phyloP scores from a whole-genome alignment of 2,113 vertebrate species.

The Steatornis caripensis region DNA sequence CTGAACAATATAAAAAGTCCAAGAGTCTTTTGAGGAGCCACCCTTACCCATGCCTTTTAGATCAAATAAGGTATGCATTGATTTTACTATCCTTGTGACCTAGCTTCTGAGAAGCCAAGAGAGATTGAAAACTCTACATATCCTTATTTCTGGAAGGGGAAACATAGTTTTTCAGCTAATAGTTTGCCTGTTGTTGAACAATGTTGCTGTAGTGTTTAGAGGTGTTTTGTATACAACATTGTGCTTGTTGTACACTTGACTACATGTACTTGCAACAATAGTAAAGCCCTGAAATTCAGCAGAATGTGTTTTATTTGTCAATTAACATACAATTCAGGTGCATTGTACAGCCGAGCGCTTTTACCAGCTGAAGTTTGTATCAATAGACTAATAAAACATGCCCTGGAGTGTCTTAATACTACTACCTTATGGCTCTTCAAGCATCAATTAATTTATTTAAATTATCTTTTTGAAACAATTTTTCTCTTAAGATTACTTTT shows the following conservation, averaged over 20 bases:
- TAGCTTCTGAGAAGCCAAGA: neutral
- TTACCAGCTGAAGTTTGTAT: neutral
- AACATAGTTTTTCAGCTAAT: neutral
- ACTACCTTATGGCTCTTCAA: neutral
- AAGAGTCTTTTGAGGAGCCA: neutral
- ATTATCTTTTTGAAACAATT: neutral
- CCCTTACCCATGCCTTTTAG: neutral
- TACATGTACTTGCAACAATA: neutral
- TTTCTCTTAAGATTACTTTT: neutral
- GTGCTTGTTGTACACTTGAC: neutral
- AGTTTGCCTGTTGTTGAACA: neutral
- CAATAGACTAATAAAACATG: slow-evolving; percentile 3
- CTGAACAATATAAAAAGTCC: neutral
- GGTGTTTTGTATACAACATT: neutral
- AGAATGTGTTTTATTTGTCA: neutral
- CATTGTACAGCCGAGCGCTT: neutral
- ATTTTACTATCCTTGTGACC: neutral
- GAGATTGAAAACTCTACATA: neutral
- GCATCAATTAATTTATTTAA: neutral
- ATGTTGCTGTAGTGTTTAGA: neutral
- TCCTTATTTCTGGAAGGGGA: neutral
- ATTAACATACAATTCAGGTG: neutral
- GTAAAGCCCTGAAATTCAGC: neutral
- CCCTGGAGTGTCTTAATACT: neutral
- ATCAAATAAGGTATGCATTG: neutral